Conservation (phyloP, 2,113 vertebrate genomes). For the Elaphurus davidianus region DNA sequence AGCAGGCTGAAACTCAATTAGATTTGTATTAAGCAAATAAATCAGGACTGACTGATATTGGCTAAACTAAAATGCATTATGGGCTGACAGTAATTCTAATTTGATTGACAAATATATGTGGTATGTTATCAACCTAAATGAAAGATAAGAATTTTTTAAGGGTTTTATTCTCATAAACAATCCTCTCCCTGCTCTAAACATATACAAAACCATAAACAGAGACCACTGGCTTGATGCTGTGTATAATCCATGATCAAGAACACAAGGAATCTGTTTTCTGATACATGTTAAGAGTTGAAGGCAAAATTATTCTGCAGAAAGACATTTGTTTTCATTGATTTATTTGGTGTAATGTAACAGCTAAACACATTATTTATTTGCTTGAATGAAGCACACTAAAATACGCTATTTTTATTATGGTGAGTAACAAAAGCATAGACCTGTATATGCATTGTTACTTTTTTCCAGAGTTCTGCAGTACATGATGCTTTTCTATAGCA, state of each 20-base stretch:
- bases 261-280: constrained; percentile 44
- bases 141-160: constrained; percentile 77
- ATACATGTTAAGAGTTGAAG: constrained; percentile 38
- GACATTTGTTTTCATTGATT: constrained; percentile 35
- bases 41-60: constrained; percentile 86
- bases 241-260: not conserved
- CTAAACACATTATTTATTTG: not conserved
- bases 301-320: constrained; percentile 42
- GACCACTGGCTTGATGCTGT: constrained; percentile 40
- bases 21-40: constrained; percentile 89
- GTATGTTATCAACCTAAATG: constrained; percentile 82
- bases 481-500: not conserved
- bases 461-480: not conserved
- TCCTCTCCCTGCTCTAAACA: not conserved
- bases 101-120: constrained; percentile 85
- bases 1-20: constrained; percentile 86
- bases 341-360: constrained; percentile 8
- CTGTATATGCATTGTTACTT: fast-evolving
- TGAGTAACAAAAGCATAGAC: not conserved
- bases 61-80: constrained; percentile 85
- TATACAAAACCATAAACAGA: constrained; percentile 41
- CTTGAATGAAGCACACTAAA: not conserved
- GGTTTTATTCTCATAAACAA: constrained; percentile 61
- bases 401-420: not conserved
- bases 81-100: constrained; percentile 85